Evolutionary conservation across 2,797 vertebrate genomes (phyloP), one percentile per base, ranked within the genome.

Genomic region (Eupleurogrammus muticus): DNA sequence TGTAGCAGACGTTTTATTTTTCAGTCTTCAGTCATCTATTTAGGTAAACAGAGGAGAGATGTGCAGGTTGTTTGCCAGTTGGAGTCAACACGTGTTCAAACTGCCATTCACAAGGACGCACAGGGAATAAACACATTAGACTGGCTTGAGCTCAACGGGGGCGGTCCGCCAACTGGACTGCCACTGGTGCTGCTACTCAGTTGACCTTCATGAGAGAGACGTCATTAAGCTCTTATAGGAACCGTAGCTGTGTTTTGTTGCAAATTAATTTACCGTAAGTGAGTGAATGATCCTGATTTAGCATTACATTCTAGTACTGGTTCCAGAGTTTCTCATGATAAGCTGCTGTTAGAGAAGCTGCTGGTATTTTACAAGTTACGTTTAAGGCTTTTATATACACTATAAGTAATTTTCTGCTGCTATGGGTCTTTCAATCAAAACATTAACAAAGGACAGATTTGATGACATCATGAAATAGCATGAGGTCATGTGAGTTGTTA

Each of bases 1-100:
- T 28, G 59, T 61, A 76, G 47, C 58, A 74, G 77, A 70, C 68
- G 44, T 84, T 77, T 87, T 82, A 68, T 73, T 87, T 86, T 87
- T 84, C 84, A 75, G 47, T 57, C 69, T 77, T 80, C 72, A 77
- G 70, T 87, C 80, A 77, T 91, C 70, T 89, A 57, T 89, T 86
- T 84, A 65, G 70, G 78, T 87, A 87, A 85, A 88, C 78, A 83
- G 69, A 74, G 36, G 63, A 78, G 73, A 89, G 75, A 80, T 77
- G 68, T 83, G 66, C 77, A 61, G 66, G 66, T 79, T 61, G 60
- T 81, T 85, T 84, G 83, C 83, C 70, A 83, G 70, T 70, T 86
- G 67, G 59, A 85, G 80, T 89, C 77, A 80, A 71, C 82, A 75
- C 32, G 20, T 85, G 59, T 77, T 71, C 4, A 13, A 80, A 42